Evolutionary conservation across 2,888 invertebrate genomes (phyloP), one percentile per base, ranked within the genome.

Genomic region (Cataglyphis altisquamis): DNA sequence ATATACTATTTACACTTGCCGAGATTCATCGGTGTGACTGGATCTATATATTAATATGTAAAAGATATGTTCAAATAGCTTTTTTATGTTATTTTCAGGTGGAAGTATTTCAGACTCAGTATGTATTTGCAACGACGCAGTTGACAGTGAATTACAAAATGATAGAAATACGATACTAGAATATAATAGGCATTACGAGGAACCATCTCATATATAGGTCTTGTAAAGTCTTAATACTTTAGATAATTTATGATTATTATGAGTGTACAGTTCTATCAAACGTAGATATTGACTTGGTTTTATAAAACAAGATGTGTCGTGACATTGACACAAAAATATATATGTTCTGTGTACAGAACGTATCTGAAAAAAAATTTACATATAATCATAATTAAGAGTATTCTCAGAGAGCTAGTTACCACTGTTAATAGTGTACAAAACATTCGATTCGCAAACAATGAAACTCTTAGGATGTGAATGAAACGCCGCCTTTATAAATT

Each of bases 351-450:
- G 57, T 81, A n/a, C 45, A 84, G 52, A 78, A 75, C 63, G 6
- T 82, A 21, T 57, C 77, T 18, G 15, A 25, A 41, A 75, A 75
- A 74, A 66, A 62, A 25, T 75, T 32, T 48, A 41, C 66, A 10
- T 48, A 39, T 78, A 57, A 48, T 57, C 15, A 41, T 81, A 55
- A 57, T 9, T 48, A 64, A 67, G 25, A 78, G 18, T 67, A 70
- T 48, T 21, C 39, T 83, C 52, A 21, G 32, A 78, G 63, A 83
- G 32, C 52, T 73, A 57, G 21, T 77, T 77, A 73, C 45, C 62
- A 66, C 60, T 82, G 84, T 86, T 88, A 82, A 88, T 84, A 88
- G 52, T 89, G 86, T 89, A 89, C 72, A 86, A 75, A 88, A 84
- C 32, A 12, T 15, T 64, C 57, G 10, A 36, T 41, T 67, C 39